These are phyloP conservation scores for Azemiops feae DNA, from an alignment of 2,113 vertebrate species.

Conservation along the genomic window DNA sequence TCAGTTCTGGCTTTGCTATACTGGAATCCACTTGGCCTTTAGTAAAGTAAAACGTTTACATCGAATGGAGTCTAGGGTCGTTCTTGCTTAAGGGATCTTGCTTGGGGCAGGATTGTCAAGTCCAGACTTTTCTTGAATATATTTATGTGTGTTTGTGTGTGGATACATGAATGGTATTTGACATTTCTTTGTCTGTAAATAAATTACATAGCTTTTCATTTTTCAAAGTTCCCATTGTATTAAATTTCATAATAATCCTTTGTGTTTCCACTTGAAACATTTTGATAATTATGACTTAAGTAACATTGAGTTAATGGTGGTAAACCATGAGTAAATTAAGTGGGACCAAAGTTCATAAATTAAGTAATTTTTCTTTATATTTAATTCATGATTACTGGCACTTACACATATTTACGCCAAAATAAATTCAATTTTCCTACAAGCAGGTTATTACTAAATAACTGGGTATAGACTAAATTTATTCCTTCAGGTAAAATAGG, in stretches of 20 bases:
- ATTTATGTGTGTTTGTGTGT: background rate
- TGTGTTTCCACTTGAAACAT: background rate
- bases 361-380: background rate
- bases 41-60: background rate
- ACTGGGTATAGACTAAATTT: background rate
- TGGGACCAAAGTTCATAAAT: background rate
- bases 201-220: background rate
- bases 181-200: background rate
- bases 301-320: background rate
- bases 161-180: background rate
- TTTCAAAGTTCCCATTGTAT: background rate
- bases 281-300: background rate
- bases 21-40: background rate
- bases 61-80: background rate
- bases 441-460: background rate
- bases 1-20: background rate
- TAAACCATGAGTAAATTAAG: background rate
- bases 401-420: background rate
- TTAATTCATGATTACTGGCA: background rate
- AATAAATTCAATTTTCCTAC: background rate
- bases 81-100: background rate
- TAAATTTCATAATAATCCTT: background rate
- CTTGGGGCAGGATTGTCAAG: background rate
- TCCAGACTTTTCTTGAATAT: background rate
- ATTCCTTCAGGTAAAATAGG: background rate